Percentiles rank a stretch among this genome's conserved stretches.
phyloP scores from a whole-genome alignment of 2,113 vertebrate species.

The Gallinago media region DNA sequence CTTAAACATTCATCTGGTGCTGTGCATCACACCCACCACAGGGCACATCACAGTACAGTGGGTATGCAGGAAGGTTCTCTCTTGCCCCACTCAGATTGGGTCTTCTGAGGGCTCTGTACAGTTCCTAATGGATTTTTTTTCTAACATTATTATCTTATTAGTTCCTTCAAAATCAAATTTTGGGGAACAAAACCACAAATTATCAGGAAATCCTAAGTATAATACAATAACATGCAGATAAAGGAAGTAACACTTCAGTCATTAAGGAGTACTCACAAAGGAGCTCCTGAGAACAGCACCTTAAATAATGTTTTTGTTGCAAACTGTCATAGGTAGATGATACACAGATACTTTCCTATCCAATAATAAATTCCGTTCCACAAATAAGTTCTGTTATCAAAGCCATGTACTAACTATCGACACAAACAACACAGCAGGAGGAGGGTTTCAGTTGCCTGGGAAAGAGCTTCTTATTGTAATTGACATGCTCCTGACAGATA shows the following conservation, averaged over 20 bases:
- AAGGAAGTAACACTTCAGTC: neutral
- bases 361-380: neutral
- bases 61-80: neutral
- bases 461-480: neutral
- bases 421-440: neutral
- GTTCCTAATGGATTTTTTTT: neutral
- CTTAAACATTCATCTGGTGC: neutral
- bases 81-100: neutral
- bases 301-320: neutral
- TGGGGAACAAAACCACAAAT: neutral
- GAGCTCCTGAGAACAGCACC: neutral
- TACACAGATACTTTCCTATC: neutral
- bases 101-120: neutral
- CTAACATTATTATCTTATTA: neutral
- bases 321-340: neutral
- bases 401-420: neutral
- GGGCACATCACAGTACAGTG: neutral
- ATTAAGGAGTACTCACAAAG: neutral
- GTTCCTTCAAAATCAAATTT: neutral
- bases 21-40: neutral
- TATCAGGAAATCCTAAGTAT: neutral
- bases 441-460: neutral
- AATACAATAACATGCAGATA: neutral
- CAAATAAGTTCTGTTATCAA: neutral
- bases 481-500: neutral